Conservation (phyloP, 1,140 invertebrate species). For the Oppia nitens region DNA sequence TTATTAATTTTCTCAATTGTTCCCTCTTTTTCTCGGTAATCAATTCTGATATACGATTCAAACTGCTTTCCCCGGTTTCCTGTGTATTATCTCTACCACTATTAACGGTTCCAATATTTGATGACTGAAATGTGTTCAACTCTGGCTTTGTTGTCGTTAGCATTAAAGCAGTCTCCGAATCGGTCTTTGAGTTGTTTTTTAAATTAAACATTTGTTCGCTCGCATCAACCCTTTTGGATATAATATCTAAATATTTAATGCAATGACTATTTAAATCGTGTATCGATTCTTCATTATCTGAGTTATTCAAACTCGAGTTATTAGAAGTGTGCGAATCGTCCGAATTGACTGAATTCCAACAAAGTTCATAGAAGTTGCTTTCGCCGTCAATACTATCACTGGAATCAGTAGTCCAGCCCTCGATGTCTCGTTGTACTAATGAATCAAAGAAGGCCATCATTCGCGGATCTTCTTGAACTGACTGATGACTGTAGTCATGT, state of each 20-base stretch:
- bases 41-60: not conserved
- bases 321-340: not conserved
- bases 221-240: not conserved
- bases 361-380: not conserved
- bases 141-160: too few species aligned
- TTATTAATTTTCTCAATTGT: not conserved
- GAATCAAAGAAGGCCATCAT: slow-evolving; percentile 96
- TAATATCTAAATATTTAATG: not conserved
- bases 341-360: not conserved
- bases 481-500: slow-evolving; percentile 50
- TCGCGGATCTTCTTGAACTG: slow-evolving; percentile 67
- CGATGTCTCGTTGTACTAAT: slow-evolving; percentile 70
- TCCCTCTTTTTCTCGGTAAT: not conserved
- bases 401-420: slow-evolving; percentile 33
- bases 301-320: not conserved
- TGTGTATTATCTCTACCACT: not conserved
- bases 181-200: not conserved
- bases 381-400: not conserved
- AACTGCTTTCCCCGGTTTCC: too few species aligned
- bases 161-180: too few species aligned
- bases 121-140: too few species aligned
- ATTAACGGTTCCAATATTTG: too few species aligned
- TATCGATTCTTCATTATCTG: not conserved
- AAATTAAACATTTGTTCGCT: not conserved
- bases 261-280: not conserved